Evolutionary conservation across 2,113 vertebrate genomes (phyloP).

Genomic region (Mobula birostris): DNA sequence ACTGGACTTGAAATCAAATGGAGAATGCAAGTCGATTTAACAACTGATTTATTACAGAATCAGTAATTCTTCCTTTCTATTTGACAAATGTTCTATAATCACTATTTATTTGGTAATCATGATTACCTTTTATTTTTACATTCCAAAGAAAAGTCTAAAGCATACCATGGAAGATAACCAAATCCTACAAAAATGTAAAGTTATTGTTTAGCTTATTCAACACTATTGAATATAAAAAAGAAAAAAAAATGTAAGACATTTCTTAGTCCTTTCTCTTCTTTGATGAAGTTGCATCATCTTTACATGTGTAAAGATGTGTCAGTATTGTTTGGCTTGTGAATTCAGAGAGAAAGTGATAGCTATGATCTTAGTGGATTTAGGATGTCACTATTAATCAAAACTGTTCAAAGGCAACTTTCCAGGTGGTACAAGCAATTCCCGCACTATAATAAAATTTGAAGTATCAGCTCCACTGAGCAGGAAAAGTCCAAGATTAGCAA

Average conservation of each 20-base stretch:
- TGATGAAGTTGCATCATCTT: constrained; percentile 43
- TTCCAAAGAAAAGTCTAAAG: background rate
- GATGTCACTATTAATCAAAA: constrained; percentile 46
- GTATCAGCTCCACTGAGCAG: background rate
- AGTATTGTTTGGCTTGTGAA: constrained; percentile 40
- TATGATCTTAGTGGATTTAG: constrained; percentile 44
- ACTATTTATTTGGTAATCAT: background rate
- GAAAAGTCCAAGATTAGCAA: background rate
- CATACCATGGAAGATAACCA: background rate
- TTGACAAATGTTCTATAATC: background rate
- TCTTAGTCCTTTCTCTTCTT: constrained; percentile 42
- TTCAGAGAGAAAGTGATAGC: constrained; percentile 32
- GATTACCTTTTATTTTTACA: background rate
- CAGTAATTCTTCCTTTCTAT: background rate
- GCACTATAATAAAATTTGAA: background rate
- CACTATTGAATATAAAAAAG: constrained; percentile 39
- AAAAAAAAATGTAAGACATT: constrained; percentile 39
- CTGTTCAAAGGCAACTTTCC: constrained; percentile 45
- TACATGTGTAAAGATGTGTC: constrained; percentile 40
- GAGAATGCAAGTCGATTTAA: background rate
- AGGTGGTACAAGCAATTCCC: constrained; percentile 45
- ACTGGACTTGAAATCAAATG: constrained; percentile 17
- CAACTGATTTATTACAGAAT: background rate
- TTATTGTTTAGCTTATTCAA: constrained; percentile 41
- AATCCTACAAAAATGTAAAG: background rate